Base-by-base conservation (phyloP, 2,797 vertebrate genomes). In the Oryzias dopingdopingensis region DNA sequence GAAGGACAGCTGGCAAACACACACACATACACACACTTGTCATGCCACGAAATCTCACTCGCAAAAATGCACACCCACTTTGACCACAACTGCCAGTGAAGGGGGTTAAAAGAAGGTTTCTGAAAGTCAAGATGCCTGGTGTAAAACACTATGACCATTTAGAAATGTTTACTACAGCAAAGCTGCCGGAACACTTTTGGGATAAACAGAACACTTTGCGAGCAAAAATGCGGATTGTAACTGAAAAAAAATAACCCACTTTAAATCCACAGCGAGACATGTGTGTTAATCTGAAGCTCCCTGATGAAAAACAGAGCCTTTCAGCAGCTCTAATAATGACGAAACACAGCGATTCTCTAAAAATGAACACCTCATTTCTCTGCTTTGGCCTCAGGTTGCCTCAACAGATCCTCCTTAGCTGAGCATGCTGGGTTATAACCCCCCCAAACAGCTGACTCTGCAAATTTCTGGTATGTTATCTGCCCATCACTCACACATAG, bases 1-100 rank as follows among this genome's bases (percentile, higher is more conserved):
- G 71, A 46, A 59, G 46, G 82, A 73, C 80, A 85, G 75, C 80
- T 83, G 83, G 77, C 80, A 78, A 58, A 70, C 58, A 62, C 65
- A 52, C 61, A 44, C 56, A 42, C 51, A 67, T 45, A 73, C 62
- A 74, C 48, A 76, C 42, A 56, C 49, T 42, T 26, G 14, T n/a
- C 46, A 56, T 52, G 56, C 74, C 73, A 57, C 70, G 77, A 65
- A 69, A 57, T 61, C 55, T 72, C 58, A 56, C 72, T 69, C 63
- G 71, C 62, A 78, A 67, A 85, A 73, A 81, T 65, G 72, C 69
- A 75, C 75, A 57, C 73, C 61, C 71, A 70, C 59, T 74, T 62
- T 61, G 77, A 77, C 67, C 52, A 67, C 24, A 4, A 66, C 63
- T 47, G 72, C 49, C 65, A 54, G 29, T 60, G 43, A 51, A 69